Evolutionary conservation across 2,888 invertebrate species (phyloP), one percentile per base, ranked within the genome.

Genomic region (Therioaphis trifolii): DNA sequence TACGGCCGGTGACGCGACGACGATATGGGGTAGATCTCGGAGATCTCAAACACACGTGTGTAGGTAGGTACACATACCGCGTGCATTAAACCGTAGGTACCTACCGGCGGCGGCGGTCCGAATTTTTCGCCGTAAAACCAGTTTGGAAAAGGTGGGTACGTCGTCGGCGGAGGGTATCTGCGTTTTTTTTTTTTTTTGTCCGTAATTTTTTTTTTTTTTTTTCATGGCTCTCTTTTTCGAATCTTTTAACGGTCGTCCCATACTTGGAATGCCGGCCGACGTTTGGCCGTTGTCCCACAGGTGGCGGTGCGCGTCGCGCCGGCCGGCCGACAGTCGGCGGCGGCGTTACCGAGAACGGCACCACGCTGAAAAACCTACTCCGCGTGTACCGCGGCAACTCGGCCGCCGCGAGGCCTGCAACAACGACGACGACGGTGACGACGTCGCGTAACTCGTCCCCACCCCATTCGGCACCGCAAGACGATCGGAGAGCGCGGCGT

Each of bases 241-340:
- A 76, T 29, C 43, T n/a, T 21, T 35, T 61, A 80, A 80, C 80
- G 80, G 80, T 72, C 71, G 58, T n/a, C 58, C 15, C 79, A 46
- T 80, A 61, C 11, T 49, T 63, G 72, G 49, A 61, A 82, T 82
- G 46, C 82, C 82, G 49, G 27, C 63, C 35, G 27, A 63, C 72
- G 82, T 82, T 82, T 18, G 15, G 7, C 35, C 18, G 49, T 74
- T 66, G 82, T 82, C 82, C 82, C 49, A 82, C 82, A 82, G 82
- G 82, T 82, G 74, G 82, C 82, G 63, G 72, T 74, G 72, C 29
- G 18, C 68, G 77, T 66, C 21, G 35, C 35, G 4, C 35, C 35
- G n/a, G n/a, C n/a, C n/a, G n/a, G n/a, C n/a, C n/a, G n/a, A n/a
- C n/a, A n/a, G n/a, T n/a, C n/a, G n/a, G 7, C 24, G 29, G n/a